Evolutionary conservation across 2,113 vertebrate species (phyloP).

Genomic region (Dissostichus mawsoni): DNA sequence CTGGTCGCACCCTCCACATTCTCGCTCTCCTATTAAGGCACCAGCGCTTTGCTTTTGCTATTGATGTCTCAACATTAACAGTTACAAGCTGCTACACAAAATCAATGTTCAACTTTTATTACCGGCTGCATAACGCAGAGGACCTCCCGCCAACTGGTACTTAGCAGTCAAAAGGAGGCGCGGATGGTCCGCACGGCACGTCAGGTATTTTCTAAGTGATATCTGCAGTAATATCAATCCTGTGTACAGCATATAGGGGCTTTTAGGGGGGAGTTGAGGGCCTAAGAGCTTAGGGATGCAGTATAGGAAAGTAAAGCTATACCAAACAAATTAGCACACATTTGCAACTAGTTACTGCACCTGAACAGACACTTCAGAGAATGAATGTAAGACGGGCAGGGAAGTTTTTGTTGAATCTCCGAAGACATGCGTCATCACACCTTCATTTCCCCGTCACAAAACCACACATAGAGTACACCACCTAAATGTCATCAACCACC

Average conservation of each 20-base stretch:
- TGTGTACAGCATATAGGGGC: constrained; percentile 41
- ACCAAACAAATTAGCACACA: constrained; percentile 48
- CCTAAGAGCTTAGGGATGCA: constrained; percentile 33
- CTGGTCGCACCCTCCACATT: constrained; percentile 80
- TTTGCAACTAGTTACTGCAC: constrained; percentile 22
- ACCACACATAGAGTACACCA: constrained; percentile 16
- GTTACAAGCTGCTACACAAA: constrained; percentile 99
- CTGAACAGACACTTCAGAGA: not conserved
- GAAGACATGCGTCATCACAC: not conserved
- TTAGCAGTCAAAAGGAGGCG: constrained; percentile 79
- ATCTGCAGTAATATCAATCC: constrained; percentile 80
- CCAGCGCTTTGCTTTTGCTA: constrained; percentile 95
- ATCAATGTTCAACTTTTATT: constrained; percentile 98
- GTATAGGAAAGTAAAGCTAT: constrained; percentile 25
- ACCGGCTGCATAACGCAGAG: constrained; percentile 86
- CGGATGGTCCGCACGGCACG: constrained; percentile 55
- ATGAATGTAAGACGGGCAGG: not conserved
- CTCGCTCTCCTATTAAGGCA: constrained; percentile 93
- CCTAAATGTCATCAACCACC: constrained; percentile 49
- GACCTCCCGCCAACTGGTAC: constrained; percentile 75
- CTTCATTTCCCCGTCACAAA: not conserved
- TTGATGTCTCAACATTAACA: constrained; percentile 99
- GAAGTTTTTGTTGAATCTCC: constrained; percentile 15
- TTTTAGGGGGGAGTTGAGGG: constrained; percentile 35
- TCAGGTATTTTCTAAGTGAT: constrained; percentile 83